Evolutionary conservation across 2,888 invertebrate genomes (phyloP).

Genomic region (Cabera pusaria): DNA sequence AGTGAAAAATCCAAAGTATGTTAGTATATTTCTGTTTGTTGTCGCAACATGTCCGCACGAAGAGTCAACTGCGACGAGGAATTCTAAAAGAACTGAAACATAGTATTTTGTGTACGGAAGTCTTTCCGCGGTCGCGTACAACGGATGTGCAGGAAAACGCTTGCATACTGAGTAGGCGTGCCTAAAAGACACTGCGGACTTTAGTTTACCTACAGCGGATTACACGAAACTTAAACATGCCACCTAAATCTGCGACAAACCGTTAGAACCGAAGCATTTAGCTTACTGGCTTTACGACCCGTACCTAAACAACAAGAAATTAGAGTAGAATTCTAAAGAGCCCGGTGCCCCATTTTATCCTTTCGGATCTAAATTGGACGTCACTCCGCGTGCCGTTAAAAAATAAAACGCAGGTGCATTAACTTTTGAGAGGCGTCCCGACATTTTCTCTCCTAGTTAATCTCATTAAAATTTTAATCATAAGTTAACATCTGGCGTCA

Average conservation of each 20-base stretch:
- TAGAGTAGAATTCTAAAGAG: constrained; percentile 39
- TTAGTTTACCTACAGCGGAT: constrained; percentile 75
- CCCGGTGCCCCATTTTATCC: constrained; percentile 37
- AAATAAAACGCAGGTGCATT: constrained; percentile 35
- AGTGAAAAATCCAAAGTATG: constrained; percentile 54
- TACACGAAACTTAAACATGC: constrained; percentile 79
- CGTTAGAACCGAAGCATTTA: constrained; percentile 58
- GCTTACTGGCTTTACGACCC: constrained; percentile 52
- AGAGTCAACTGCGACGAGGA: constrained; percentile 73
- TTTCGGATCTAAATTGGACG: constrained; percentile 38
- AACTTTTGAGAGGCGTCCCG: constrained; percentile 34
- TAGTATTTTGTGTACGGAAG: constrained; percentile 80
- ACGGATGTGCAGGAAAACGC: constrained; percentile 81
- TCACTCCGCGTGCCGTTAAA: constrained; percentile 32
- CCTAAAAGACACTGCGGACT: constrained; percentile 82
- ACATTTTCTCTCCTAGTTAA: constrained; percentile 46
- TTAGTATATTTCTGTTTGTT: constrained; percentile 60
- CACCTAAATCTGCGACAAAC: constrained; percentile 73
- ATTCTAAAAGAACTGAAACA: constrained; percentile 79
- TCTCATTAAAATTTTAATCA: constrained; percentile 75
- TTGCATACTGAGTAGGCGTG: constrained; percentile 82
- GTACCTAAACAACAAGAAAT: constrained; percentile 47
- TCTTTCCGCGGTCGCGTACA: constrained; percentile 78
- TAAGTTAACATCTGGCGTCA: constrained; percentile 56
- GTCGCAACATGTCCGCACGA: constrained; percentile 73